Base-by-base conservation (phyloP, 2,113 vertebrate genomes). In the Sinocyclocheilus anshuiensis region DNA sequence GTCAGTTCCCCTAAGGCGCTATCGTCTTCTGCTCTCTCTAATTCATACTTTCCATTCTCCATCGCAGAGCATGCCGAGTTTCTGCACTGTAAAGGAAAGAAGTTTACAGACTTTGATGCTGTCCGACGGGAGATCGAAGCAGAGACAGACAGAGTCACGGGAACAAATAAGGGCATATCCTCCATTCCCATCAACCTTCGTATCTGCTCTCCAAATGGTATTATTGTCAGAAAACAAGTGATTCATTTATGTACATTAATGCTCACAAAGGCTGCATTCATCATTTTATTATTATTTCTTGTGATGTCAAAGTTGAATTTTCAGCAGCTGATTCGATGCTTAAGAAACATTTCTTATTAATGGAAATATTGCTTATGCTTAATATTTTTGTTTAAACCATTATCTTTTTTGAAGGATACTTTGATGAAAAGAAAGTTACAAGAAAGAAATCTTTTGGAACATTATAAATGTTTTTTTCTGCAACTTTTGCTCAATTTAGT, bases 81-180 rank as follows among this genome's bases (percentile, higher is more conserved):
- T 92, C 93, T 97, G 10, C 97, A 99, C 90, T 96, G 94, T 91
- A 96, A 97, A 89, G 96, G 95, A 83, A 96, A 93, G 88, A 97
- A 93, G 80, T 97, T 97, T 86, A 96, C 95, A 63, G 95, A 98
- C 91, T 99, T 98, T 86, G 93, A 96, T 90, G 96, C 97, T 90
- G 96, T 98, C 88, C 93, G 96, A 71, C 93, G 92, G 83, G 97
- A 98, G 94, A 98, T 98, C 36, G 96, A 97, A 94, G 89, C 92
- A 36, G 97, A 99, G 93, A 98, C 97, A 4, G 91, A 94, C 20
- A 94, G 96, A 91, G 89, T 97, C 50, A 97, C 96, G 0, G 97
- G 97, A 91, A 87, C 95, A 81, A 98, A 98, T 89, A 98, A 97
- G 91, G 95, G 96, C 86, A 97, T 98, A 92, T 98, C 97, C 57